Base-by-base conservation (phyloP, 2,888 invertebrate species). In the Furcula furcula region DNA sequence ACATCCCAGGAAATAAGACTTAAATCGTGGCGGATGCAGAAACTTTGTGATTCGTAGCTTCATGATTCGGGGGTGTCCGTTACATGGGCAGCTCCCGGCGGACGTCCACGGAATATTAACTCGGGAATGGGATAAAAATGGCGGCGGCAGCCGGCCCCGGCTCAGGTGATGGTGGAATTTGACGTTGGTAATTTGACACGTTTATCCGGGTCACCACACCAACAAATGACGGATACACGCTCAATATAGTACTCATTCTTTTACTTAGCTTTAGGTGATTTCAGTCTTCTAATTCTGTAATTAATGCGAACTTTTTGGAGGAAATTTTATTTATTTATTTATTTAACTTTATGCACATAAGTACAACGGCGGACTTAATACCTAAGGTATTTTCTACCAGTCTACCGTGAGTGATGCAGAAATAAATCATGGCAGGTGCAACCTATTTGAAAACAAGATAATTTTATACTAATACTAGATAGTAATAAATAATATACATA, bases 91-190 rank as follows among this genome's bases (percentile, higher is more conserved):
- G 66, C 65, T 74, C 76, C 76, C 76, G 42, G 55, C 62, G 76
- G 73, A 83, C 81, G 74, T 68, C 70, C 67, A 66, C 74, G 72
- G 82, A 83, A 83, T 83, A 82, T 83, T 81, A 83, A 83, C 79
- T 78, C 64, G 56, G n/a, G 66, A 77, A 76, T 75, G 73, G 76
- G 76, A 81, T 82, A 83, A 83, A 83, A 83, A 81, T 81, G 77
- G 78, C 76, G 67, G 54, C 67, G 62, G 60, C 63, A 61, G 60
- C 57, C 55, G 61, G 60, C 52, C 67, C 69, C 61, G 65, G 76
- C 76, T 81, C 82, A 82, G 82, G 82, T 83, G 80, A 80, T 78
- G 63, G 63, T 58, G 66, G 77, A 80, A 77, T 79, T 78, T 80
- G 78, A 82, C 81, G 77, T 70, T 69, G 71, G 80, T 79, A 80